A percentile compares a stretch with the other conserved stretches of the same genome.
These are phyloP conservation scores for Perdita meconis DNA, from an alignment of 2,888 invertebrate species.

Conservation along the genomic window DNA sequence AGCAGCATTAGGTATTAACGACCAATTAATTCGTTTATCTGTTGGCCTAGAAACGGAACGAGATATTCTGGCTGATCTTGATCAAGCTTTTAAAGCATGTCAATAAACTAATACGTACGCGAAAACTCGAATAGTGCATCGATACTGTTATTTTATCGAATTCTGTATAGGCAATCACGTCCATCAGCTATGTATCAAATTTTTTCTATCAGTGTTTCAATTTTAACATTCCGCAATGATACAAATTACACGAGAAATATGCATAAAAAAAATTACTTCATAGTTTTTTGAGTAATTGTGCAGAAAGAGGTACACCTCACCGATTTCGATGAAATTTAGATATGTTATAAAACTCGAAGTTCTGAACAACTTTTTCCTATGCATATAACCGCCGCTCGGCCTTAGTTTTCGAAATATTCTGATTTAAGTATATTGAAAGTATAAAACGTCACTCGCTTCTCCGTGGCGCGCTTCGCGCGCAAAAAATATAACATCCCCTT, in stretches of 20 bases:
- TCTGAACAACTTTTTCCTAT: too few relatives aligned
- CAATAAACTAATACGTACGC: conserved; percentile 51
- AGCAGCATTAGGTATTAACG: conserved; percentile 90
- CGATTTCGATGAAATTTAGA: too few relatives aligned
- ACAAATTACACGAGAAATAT: background rate
- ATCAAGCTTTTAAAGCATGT: conserved; percentile 89
- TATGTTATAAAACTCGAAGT: too few relatives aligned
- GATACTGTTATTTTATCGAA: background rate
- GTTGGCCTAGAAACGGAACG: conserved; percentile 95
- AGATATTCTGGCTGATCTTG: conserved; percentile 94
- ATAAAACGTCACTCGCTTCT: too few relatives aligned
- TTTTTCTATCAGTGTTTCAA: conserved; percentile 5
- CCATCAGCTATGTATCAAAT: background rate
- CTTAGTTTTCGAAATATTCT: too few relatives aligned
- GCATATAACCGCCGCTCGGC: too few relatives aligned
- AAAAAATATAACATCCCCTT: too few relatives aligned
- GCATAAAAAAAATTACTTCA: background rate
- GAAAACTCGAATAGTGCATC: background rate
- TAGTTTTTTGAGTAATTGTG: too few relatives aligned
- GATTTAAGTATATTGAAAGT: too few relatives aligned
- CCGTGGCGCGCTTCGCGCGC: too few relatives aligned
- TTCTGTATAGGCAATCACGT: background rate
- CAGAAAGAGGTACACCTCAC: too few relatives aligned
- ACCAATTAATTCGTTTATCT: conserved; percentile 93
- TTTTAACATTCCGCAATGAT: conserved; percentile 51